Conservation (phyloP, 2,888 invertebrate genomes). For the Flexamia atlantica region DNA sequence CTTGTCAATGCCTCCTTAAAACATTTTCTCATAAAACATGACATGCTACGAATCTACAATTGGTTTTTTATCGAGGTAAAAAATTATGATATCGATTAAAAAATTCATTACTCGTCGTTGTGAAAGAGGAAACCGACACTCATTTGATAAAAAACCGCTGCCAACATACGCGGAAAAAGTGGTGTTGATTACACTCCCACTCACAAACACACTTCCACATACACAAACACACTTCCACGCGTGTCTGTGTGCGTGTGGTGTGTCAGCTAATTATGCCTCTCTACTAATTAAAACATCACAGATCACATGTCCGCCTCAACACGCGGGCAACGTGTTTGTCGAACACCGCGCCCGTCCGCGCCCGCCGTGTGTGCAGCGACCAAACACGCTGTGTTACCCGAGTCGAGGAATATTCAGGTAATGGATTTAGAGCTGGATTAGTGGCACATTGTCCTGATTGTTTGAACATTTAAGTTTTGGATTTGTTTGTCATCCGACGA, state of each 20-base stretch:
- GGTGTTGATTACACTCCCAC: conserved; percentile 3
- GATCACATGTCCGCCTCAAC: conserved; percentile 41
- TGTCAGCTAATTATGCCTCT: conserved; percentile 19
- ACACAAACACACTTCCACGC: no score
- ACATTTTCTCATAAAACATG: no score
- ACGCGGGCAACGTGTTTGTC: conserved; percentile 15
- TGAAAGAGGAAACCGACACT: not conserved
- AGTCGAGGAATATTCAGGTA: not conserved
- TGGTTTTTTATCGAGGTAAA: no score
- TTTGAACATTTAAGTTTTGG: not conserved
- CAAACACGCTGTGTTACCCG: not conserved
- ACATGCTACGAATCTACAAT: no score
- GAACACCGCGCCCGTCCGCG: conserved; percentile 2
- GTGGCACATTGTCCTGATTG: not conserved
- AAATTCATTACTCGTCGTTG: no score
- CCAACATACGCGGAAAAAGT: not conserved
- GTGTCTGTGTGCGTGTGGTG: conserved; percentile 10
- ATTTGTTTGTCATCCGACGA: not conserved
- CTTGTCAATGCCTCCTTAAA: no score
- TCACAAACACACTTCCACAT: no score
- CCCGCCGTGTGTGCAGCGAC: conserved; percentile 18
- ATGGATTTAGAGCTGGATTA: conserved; percentile 22
- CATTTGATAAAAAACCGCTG: not conserved
- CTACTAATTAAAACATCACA: conserved; percentile 47
- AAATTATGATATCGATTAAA: no score